Evolutionary conservation across 2,888 invertebrate species (phyloP).

Genomic region (Raillietiella orientalis): DNA sequence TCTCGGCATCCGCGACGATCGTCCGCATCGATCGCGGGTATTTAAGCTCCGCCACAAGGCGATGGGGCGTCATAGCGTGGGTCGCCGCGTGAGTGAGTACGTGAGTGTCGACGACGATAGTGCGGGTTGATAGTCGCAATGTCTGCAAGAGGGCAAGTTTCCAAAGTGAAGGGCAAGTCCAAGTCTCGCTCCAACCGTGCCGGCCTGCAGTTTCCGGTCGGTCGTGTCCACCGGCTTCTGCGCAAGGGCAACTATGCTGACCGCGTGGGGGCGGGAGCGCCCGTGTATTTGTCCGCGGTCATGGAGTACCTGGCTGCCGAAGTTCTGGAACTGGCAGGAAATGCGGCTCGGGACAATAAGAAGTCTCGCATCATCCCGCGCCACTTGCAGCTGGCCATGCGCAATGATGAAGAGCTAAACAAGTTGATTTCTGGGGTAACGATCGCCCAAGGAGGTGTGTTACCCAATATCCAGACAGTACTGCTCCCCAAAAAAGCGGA

Average conservation of each 20-base stretch:
- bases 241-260: constrained; percentile 12
- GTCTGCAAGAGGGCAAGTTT: too few species aligned
- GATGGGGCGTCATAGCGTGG: too few species aligned
- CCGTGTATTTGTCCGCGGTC: constrained; percentile 14
- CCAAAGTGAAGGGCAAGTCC: constrained; percentile 16
- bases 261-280: constrained; percentile 12
- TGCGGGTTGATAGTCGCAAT: too few species aligned
- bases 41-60: too few species aligned
- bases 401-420: constrained; percentile 50
- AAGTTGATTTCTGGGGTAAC: constrained; percentile 39
- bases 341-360: constrained; percentile 27
- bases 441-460: constrained; percentile 50
- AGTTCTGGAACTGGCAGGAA: constrained; percentile 24
- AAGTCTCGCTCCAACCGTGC: constrained; percentile 15
- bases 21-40: too few species aligned
- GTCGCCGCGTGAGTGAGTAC: too few species aligned
- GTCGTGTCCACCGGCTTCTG: constrained; percentile 10
- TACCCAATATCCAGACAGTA: constrained; percentile 42
- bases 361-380: constrained; percentile 38
- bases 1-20: too few species aligned
- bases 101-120: too few species aligned
- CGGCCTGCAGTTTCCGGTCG: too few species aligned
- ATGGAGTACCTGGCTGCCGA: constrained; percentile 32
- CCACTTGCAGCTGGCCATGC: constrained; percentile 40
- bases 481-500: constrained; percentile 35